Conservation (phyloP, 2,797 vertebrate genomes). For the Pampus argenteus region DNA sequence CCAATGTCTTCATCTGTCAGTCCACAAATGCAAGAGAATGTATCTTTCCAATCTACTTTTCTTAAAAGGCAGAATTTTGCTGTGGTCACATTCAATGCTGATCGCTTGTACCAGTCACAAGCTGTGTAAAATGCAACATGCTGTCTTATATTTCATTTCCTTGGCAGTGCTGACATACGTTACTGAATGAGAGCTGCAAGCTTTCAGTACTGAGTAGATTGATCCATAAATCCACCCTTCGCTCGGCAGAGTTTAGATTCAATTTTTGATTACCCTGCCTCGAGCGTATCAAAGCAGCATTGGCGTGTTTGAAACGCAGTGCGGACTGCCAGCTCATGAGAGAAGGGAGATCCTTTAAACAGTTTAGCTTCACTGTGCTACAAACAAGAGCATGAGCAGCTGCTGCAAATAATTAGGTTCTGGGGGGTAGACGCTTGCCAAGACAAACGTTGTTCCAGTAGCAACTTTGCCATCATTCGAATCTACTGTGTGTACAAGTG, state of each 20-base stretch:
- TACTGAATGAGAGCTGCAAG: constrained; percentile 19
- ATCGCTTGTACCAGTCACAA: constrained; percentile 49
- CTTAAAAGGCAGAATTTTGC: constrained; percentile 53
- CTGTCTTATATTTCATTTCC: constrained; percentile 51
- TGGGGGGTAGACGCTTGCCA: constrained; percentile 73
- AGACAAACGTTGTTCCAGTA: constrained; percentile 85
- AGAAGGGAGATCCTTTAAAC: constrained; percentile 73
- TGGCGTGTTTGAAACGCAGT: constrained; percentile 27
- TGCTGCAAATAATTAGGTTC: constrained; percentile 84
- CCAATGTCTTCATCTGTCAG: constrained; percentile 26
- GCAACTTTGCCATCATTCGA: constrained; percentile 70
- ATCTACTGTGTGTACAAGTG: constrained; percentile 42
- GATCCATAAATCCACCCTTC: constrained; percentile 51
- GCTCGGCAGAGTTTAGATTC: constrained; percentile 44
- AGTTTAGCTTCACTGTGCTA: constrained; percentile 73
- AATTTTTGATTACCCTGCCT: constrained; percentile 54
- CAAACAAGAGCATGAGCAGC: constrained; percentile 82
- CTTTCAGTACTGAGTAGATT: constrained; percentile 33
- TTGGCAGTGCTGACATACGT: constrained; percentile 17
- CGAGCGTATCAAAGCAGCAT: constrained; percentile 48
- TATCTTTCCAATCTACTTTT: constrained; percentile 47
- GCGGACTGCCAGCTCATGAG: constrained; percentile 56
- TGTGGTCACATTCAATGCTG: constrained; percentile 44
- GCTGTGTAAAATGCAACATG: constrained; percentile 38
- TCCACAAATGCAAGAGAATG: constrained; percentile 25